Evolutionary conservation across 2,113 vertebrate species (phyloP).

Genomic region (Burhinus bistriatus): DNA sequence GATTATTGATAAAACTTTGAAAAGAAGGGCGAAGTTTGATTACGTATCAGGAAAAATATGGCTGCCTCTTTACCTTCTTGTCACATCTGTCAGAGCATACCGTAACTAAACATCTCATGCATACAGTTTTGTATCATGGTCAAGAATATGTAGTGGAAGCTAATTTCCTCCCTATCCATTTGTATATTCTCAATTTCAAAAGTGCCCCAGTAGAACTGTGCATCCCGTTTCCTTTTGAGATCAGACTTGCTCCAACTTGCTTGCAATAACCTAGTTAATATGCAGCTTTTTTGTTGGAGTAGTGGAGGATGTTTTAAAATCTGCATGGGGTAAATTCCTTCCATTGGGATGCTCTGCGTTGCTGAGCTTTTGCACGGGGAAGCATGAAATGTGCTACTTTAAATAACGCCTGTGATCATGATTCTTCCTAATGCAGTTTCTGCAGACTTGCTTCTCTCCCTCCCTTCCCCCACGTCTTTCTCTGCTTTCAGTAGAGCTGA

Average conservation of each 20-base stretch:
- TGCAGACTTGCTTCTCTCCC: neutral
- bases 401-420: neutral
- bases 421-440: neutral
- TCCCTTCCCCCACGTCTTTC: neutral
- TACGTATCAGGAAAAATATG: neutral
- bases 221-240: neutral
- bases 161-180: neutral
- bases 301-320: neutral
- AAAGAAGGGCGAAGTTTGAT: neutral
- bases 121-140: neutral
- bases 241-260: neutral
- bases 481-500: neutral
- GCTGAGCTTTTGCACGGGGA: neutral
- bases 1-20: neutral
- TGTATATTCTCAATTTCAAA: neutral
- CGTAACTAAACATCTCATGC: neutral
- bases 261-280: neutral
- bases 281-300: neutral
- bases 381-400: neutral
- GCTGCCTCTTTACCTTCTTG: neutral
- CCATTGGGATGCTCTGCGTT: neutral
- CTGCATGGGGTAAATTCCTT: neutral
- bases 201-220: neutral
- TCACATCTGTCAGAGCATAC: neutral
- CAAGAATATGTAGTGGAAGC: neutral